A percentile compares a stretch with the other conserved stretches of the same genome.
Evolutionary conservation across 2,797 vertebrate genomes (phyloP).

Genomic region (Sebastes trivittatus): DNA sequence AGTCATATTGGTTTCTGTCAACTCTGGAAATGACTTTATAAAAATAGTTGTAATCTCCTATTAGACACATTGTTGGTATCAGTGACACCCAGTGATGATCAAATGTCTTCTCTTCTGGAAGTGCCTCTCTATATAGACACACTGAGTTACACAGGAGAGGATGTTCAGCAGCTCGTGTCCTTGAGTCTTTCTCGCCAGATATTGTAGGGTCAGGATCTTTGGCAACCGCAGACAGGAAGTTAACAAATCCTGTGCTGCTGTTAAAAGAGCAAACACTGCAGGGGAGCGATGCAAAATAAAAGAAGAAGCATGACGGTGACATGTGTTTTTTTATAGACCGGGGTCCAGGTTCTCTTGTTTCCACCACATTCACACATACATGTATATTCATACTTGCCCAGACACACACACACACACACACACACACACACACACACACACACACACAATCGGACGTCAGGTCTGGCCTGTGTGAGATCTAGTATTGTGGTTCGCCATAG

Average conservation of each 20-base stretch:
- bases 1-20: neutral
- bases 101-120: neutral
- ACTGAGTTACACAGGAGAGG: neutral
- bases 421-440: neutral
- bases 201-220: neutral
- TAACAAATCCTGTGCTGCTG: neutral
- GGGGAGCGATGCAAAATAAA: neutral
- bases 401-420: neutral
- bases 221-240: neutral
- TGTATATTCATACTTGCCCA: neutral
- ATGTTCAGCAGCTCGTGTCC: neutral
- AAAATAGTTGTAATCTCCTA: neutral
- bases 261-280: neutral
- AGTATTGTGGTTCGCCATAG: slow-evolving; percentile 41
- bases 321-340: neutral
- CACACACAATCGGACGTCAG: slow-evolving; percentile 1
- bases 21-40: neutral
- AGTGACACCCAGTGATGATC: neutral
- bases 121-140: neutral
- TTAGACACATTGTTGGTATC: neutral
- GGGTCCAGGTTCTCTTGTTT: neutral
- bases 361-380: neutral
- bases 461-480: slow-evolving; percentile 22
- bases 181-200: slow-evolving; percentile 3
- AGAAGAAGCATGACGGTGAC: neutral